Conservation (phyloP, 2,797 vertebrate species). For the Heterohyrax brucei region DNA sequence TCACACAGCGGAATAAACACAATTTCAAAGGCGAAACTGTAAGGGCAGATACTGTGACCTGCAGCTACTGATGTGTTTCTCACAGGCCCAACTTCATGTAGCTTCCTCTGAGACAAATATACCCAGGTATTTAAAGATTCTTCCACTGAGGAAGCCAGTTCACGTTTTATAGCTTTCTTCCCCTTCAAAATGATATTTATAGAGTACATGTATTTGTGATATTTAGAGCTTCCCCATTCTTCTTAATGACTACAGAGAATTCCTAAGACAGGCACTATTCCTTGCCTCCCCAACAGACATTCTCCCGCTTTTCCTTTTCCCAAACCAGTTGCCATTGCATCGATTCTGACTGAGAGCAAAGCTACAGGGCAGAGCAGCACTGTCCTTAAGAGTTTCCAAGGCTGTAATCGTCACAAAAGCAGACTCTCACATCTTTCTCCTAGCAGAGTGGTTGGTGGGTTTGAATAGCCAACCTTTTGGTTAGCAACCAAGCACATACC, state of each 20-base stretch:
- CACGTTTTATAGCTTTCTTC: not conserved
- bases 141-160: not conserved
- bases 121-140: not conserved
- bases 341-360: no score
- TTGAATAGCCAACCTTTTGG: no score
- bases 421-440: no score
- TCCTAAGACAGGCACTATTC: not conserved
- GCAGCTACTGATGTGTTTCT: not conserved
- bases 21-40: not conserved
- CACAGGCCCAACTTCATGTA: not conserved
- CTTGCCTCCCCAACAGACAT: not conserved
- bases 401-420: no score
- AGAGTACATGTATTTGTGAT: not conserved
- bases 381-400: no score
- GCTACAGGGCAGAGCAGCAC: no score
- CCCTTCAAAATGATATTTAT: not conserved
- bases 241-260: not conserved
- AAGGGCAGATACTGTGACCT: not conserved
- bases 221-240: not conserved
- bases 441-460: no score
- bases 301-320: no score
- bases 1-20: not conserved
- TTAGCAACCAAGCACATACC: no score
- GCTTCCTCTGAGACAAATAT: not conserved
- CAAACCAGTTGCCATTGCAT: no score